Percentiles rank a stretch among this genome's conserved stretches.
phyloP scores from a whole-genome alignment of 2,797 vertebrate genomes.

The Periparus ater region DNA sequence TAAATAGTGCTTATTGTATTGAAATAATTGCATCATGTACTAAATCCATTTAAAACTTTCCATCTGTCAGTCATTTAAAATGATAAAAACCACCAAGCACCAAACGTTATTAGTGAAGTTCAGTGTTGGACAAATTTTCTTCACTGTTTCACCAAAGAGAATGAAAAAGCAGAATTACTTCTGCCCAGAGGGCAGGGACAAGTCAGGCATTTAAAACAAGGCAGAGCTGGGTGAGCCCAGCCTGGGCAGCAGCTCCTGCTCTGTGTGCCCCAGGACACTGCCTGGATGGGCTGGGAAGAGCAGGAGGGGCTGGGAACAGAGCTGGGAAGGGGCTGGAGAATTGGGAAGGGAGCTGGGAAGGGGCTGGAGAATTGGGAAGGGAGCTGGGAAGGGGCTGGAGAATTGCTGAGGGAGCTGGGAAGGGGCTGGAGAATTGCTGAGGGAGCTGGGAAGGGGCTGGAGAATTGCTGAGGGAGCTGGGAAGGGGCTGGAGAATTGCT shows the following conservation, averaged over 20 bases:
- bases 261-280: fast-evolving
- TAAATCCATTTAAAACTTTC: background rate
- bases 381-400: background rate
- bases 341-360: background rate
- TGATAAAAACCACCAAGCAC: background rate
- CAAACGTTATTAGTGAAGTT: background rate
- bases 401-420: background rate
- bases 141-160: background rate
- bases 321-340: background rate
- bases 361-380: background rate
- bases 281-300: background rate
- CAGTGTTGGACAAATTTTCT: background rate
- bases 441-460: background rate
- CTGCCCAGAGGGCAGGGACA: background rate
- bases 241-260: background rate
- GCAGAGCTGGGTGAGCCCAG: background rate
- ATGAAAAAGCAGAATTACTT: background rate
- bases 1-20: background rate
- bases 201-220: background rate
- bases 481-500: background rate
- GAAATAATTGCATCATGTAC: background rate
- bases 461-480: background rate
- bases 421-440: background rate
- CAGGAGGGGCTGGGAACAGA: background rate
- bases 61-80: background rate